Percentiles rank a stretch among this genome's conserved stretches.
These are phyloP conservation scores for Syrphus vitripennis DNA, from an alignment of 2,888 invertebrate genomes.

Conservation along the genomic window DNA sequence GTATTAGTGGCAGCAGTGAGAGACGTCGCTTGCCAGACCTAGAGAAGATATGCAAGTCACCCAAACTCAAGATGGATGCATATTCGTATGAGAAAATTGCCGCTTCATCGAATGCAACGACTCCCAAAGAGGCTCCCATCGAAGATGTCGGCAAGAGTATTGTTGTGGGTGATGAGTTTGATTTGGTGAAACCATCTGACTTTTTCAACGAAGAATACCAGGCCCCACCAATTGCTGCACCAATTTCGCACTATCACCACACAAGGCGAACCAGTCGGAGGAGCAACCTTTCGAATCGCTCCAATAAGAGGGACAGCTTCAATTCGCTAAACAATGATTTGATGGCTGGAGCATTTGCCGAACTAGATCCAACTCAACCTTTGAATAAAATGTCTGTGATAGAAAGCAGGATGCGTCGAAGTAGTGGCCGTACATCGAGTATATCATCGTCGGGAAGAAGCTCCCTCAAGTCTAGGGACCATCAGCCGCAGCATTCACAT, in stretches of 20 bases:
- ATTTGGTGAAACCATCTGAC: conserved; percentile 39
- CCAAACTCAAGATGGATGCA: conserved; percentile 76
- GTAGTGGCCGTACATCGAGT: conserved; percentile 77
- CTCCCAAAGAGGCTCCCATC: conserved; percentile 14
- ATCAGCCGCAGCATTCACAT: conserved; percentile 78
- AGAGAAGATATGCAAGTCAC: conserved; percentile 79
- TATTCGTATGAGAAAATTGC: conserved; percentile 74
- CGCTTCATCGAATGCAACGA: neutral
- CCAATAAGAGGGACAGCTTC: conserved; percentile 79
- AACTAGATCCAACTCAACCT: conserved; percentile 79
- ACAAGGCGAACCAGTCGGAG: conserved; percentile 78
- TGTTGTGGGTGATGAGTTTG: conserved; percentile 4
- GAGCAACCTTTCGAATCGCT: conserved; percentile 71
- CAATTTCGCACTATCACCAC: conserved; percentile 77
- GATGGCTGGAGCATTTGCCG: conserved; percentile 79
- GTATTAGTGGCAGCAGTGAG: conserved; percentile 73
- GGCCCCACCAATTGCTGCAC: conserved; percentile 56
- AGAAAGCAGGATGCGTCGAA: conserved; percentile 78
- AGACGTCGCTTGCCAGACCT: conserved; percentile 79
- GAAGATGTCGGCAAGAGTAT: conserved; percentile 13
- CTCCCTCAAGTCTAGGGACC: conserved; percentile 80
- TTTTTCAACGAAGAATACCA: conserved; percentile 69
- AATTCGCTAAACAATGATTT: conserved; percentile 78
- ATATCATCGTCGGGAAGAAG: conserved; percentile 78
- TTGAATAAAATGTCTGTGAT: conserved; percentile 80